These are phyloP conservation scores for Arion vulgaris DNA, from an alignment of 1,140 invertebrate species.

Conservation along the genomic window DNA sequence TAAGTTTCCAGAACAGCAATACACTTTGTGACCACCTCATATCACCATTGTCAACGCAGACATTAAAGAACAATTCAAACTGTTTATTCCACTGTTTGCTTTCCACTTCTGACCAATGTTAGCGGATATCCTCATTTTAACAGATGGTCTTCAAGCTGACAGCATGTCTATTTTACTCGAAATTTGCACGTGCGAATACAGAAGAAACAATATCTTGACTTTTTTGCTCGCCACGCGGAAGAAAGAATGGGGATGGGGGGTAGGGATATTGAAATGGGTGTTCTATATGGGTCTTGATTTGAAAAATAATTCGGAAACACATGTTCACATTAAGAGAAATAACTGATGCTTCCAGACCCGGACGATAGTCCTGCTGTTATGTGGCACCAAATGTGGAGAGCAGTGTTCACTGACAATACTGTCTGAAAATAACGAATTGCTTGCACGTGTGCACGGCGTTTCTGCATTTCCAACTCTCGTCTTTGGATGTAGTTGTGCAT, in stretches of 20 bases:
- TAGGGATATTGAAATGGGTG: too few relatives aligned
- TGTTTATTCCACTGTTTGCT: neutral
- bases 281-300: neutral
- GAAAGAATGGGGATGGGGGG: neutral
- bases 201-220: neutral
- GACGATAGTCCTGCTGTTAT: neutral
- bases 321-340: conserved; percentile 3
- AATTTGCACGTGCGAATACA: conserved; percentile 3
- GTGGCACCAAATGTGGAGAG: neutral
- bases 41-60: neutral
- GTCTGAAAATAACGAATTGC: conserved; percentile 3
- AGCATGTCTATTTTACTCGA: neutral
- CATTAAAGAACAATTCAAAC: neutral
- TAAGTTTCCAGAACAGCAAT: neutral
- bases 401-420: neutral
- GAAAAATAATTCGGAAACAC: neutral
- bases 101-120: neutral
- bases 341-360: neutral
- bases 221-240: neutral
- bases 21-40: neutral
- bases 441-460: conserved; percentile 1
- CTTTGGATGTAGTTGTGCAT: neutral
- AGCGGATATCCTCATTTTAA: neutral
- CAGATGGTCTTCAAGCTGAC: neutral
- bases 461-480: neutral